Evolutionary conservation across 1,140 invertebrate genomes (phyloP).

Genomic region (Anastrepha ludens): DNA sequence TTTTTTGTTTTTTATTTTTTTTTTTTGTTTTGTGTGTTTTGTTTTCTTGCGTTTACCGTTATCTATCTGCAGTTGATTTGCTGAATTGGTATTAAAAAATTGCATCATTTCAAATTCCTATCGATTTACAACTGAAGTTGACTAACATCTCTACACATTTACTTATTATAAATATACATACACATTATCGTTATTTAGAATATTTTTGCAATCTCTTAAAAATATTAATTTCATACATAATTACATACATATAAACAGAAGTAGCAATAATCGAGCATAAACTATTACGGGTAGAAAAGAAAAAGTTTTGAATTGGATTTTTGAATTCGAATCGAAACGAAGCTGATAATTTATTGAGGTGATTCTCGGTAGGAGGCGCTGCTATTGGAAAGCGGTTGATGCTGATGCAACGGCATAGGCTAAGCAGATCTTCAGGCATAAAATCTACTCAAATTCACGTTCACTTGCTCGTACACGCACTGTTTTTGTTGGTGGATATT

Average conservation of each 20-base stretch:
- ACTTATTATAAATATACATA: constrained; percentile 1
- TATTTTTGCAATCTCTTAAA: constrained; percentile 45
- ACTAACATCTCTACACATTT: constrained; percentile 20
- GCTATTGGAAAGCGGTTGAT: no score
- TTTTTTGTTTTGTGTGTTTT: background rate
- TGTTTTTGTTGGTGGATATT: no score
- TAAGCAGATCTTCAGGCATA: no score
- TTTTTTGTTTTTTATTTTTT: background rate
- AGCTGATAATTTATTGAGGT: no score
- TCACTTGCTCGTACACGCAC: no score
- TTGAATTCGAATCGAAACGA: no score
- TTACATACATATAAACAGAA: constrained; percentile 3
- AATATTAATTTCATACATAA: constrained; percentile 35
- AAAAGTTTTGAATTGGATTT: no score
- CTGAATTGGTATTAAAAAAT: constrained; percentile 43
- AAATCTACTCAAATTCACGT: no score
- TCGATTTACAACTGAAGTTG: constrained; percentile 2
- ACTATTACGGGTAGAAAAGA: no score
- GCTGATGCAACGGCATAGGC: no score
- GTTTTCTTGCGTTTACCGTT: no score
- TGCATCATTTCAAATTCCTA: constrained; percentile 6
- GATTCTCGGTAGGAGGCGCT: no score
- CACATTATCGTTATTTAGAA: constrained; percentile 48
- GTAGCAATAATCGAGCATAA: background rate
- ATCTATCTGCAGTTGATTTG: background rate